Conservation (phyloP, 1,140 invertebrate species). For the Drosophila nikananu region DNA sequence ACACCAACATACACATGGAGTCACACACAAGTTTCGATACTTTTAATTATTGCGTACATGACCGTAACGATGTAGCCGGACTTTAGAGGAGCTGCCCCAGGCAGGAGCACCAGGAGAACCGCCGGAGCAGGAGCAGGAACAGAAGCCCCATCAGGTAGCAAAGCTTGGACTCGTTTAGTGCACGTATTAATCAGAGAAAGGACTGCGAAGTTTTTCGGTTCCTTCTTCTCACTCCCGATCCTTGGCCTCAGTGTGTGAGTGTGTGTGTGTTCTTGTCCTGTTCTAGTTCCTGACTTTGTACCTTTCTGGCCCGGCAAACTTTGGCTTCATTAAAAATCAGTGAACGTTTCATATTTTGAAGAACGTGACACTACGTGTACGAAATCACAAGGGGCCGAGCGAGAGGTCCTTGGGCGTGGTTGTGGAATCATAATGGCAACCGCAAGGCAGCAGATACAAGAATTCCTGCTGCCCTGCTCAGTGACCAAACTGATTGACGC, state of each 20-base stretch:
- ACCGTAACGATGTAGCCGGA: slow-evolving; percentile 78
- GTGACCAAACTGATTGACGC: slow-evolving; percentile 70
- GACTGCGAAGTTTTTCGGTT: slow-evolving; percentile 62
- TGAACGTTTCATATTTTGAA: slow-evolving; percentile 83
- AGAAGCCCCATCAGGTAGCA: slow-evolving; percentile 27
- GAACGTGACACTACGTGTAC: slow-evolving; percentile 78
- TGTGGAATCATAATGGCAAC: slow-evolving; percentile 47
- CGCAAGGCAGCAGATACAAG: slow-evolving; percentile 25
- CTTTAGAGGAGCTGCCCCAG: slow-evolving; percentile 61
- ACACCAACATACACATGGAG: slow-evolving; percentile 12
- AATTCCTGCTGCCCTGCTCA: slow-evolving; percentile 5
- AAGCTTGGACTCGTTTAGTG: slow-evolving; percentile 57
- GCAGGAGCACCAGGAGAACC: background rate
- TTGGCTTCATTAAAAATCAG: slow-evolving; percentile 83
- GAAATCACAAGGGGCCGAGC: slow-evolving; percentile 41
- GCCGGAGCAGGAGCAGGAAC: slow-evolving; percentile 7
- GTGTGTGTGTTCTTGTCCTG: slow-evolving; percentile 27
- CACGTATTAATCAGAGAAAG: slow-evolving; percentile 76
- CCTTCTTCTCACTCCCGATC: slow-evolving; percentile 9
- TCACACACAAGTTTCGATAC: slow-evolving; percentile 74
- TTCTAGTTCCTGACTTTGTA: slow-evolving; percentile 50
- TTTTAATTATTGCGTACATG: slow-evolving; percentile 84
- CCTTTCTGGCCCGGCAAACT: slow-evolving; percentile 56
- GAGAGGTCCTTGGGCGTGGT: slow-evolving; percentile 21
- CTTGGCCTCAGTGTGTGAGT: background rate